Evolutionary conservation across 2,113 vertebrate species (phyloP), one percentile per base, ranked within the genome.

Genomic region (Pycnonotus jocosus): DNA sequence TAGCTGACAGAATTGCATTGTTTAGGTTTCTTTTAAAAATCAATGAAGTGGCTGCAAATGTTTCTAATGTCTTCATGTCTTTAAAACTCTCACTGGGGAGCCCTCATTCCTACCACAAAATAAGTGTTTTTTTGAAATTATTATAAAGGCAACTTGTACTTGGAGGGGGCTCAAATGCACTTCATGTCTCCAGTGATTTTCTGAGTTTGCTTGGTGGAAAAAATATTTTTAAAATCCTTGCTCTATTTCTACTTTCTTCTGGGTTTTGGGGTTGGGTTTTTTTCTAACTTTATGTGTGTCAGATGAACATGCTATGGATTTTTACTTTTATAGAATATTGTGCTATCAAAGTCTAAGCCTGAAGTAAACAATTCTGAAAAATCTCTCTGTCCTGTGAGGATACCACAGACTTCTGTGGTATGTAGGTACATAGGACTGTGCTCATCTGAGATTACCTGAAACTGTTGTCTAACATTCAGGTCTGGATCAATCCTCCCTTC

Each of bases 11-110:
- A 97, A 97, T 90, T 88, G 92, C 86, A 38, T 89, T 95, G 8
- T 96, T 97, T 92, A 88, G 88, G 44, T 95, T 94, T 94, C 95
- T 96, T 97, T 95, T 96, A 96, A 97, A 97, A 97, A 92, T 95
- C 96, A 96, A 79, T 88, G 84, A 93, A 89, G 79, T 88, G 87
- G 68, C 65, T 95, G 81, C 94, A 95, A 97, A 85, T 47, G 54
- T 93, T 91, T 72, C 64, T 77, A 33, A 78, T 83, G 58, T 66
- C 71, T 93, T 81, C 35, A 50, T 33, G 78, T 81, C 70, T 88
- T 94, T 84, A 95, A 91, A 88, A 58, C 35, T 91, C 33, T 85
- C 92, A 78, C 40, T 80, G 53, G 69, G 80, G 58, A 69, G 31
- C 11, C 44, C 47, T 56, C 17, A 51, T n/a, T 93, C 60, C 65